Evolutionary conservation across 2,113 vertebrate genomes (phyloP), one percentile per base, ranked within the genome.

Genomic region (Melanostigma gelatinosum): DNA sequence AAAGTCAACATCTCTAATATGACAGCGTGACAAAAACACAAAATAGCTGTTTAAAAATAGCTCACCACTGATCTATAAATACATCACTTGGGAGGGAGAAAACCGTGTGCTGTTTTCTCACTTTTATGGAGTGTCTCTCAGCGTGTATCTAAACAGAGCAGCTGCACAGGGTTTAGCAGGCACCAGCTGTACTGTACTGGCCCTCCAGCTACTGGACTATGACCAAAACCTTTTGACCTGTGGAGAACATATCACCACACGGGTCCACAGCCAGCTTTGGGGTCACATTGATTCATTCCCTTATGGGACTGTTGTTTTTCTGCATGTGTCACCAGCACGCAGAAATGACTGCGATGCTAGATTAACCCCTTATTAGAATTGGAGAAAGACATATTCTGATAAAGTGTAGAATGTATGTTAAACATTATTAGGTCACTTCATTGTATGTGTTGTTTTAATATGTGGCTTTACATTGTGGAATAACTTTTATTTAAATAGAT

Each of bases 211-310:
- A 72, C 81, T 86, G 73, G 68, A 86, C 84, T 66, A 54, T 70
- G 65, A 91, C 72, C 81, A 76, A 50, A 84, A 87, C 89, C 58
- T 85, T 89, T 81, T 92, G 89, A 92, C 87, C 89, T 85, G 73
- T 77, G 72, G 62, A 87, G 74, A 68, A 79, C 57, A 74, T 79
- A 76, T 82, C 52, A 85, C 83, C 76, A 70, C 46, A 44, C 66
- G 77, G 77, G 0, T 20, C 69, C 79, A 72, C 81, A 42, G 75
- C 78, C 82, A 77, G 83, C 77, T 84, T 38, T 77, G 72, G 77
- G 83, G 81, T 90, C 77, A 75, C 82, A 83, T 85, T 82, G 85
- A 89, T 88, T 81, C 65, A 65, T 70, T 75, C 50, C 79, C 83
- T 34, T 74, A 40, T 62, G 64, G 82, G 64, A 42, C 8, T 34